Evolutionary conservation across 1,140 invertebrate species (phyloP).

Genomic region (Lutraria rhynchaena): DNA sequence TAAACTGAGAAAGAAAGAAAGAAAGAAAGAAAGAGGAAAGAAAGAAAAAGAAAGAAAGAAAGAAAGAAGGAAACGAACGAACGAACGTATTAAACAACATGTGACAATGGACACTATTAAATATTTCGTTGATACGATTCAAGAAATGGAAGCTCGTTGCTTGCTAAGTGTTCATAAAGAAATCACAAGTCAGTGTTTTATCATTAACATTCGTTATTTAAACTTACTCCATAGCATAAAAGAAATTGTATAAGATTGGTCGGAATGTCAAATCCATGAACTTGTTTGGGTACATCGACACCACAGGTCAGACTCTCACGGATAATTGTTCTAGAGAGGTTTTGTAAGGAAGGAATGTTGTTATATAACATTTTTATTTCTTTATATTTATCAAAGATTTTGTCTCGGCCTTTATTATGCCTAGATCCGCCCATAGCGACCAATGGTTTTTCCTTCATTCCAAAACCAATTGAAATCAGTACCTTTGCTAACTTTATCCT

Average conservation of each 20-base stretch:
- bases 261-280: constrained; percentile 56
- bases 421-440: not conserved
- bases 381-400: constrained; percentile 56
- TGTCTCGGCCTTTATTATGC: constrained; percentile 47
- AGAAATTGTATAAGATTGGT: constrained; percentile 30
- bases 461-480: constrained; percentile 66
- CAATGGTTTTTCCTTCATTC: constrained; percentile 4
- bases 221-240: too few species aligned
- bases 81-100: too few species aligned
- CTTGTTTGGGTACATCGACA: not conserved
- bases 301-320: constrained; percentile 37
- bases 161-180: too few species aligned
- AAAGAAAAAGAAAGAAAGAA: too few species aligned
- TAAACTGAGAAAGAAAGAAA: too few species aligned
- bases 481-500: constrained; percentile 62
- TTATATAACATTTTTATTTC: constrained; percentile 25
- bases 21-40: too few species aligned
- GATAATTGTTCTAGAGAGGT: constrained; percentile 51
- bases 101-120: too few species aligned
- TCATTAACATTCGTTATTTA: too few species aligned
- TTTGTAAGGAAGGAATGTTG: constrained; percentile 48
- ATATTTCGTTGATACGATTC: too few species aligned
- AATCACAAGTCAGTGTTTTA: too few species aligned
- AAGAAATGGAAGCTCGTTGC: too few species aligned
- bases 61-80: too few species aligned